Evolutionary conservation across 2,888 invertebrate genomes (phyloP).

Genomic region (Dichetophora obliterata): DNA sequence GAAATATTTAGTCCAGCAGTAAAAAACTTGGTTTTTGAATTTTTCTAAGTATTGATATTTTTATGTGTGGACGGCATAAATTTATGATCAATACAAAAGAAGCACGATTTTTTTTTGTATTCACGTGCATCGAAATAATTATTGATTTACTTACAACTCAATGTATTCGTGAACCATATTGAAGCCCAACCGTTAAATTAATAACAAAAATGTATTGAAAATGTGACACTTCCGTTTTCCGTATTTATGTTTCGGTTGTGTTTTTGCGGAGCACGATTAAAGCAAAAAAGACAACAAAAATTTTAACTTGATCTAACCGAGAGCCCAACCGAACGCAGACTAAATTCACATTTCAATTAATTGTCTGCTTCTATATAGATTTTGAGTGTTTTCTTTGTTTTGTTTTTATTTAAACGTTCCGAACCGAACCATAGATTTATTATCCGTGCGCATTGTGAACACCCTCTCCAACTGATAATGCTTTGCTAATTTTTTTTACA

Average conservation of each 20-base stretch:
- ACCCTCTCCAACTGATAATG: conserved; percentile 25
- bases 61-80: background rate
- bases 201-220: background rate
- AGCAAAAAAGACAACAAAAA: background rate
- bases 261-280: no score
- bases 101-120: background rate
- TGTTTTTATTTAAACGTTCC: background rate
- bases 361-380: conserved; percentile 33
- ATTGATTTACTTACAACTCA: conserved; percentile 29
- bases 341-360: conserved; percentile 47
- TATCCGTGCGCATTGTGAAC: conserved; percentile 33
- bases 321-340: conserved; percentile 61
- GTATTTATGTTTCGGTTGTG: background rate
- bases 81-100: background rate
- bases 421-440: conserved; percentile 22
- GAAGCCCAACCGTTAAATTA: background rate
- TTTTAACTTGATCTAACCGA: conserved; percentile 43
- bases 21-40: no score
- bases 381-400: background rate
- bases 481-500: conserved; percentile 17
- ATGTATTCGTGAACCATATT: conserved; percentile 34
- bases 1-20: background rate
- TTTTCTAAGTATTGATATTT: background rate
- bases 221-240: background rate
- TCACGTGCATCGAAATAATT: background rate